A percentile compares a stretch with the other conserved stretches of the same genome.
These are phyloP conservation scores for Grapholita molesta DNA, from an alignment of 1,140 invertebrate species.

Conservation along the genomic window DNA sequence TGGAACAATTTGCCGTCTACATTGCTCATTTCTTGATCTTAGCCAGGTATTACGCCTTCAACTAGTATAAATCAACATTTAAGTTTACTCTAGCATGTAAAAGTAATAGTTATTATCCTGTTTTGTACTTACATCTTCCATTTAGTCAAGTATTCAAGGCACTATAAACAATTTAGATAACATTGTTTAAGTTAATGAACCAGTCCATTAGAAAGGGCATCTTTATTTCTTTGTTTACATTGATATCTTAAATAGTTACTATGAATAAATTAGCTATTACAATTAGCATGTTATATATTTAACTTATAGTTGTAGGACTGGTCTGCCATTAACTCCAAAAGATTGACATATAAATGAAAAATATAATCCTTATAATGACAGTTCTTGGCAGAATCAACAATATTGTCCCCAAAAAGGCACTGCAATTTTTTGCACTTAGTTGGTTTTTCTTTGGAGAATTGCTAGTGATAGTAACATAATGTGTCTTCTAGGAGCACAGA, in stretches of 20 bases:
- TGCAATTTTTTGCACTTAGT: no score
- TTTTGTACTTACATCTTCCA: background rate
- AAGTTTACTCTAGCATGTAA: slow-evolving; percentile 6
- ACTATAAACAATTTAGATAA: background rate
- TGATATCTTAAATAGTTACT: background rate
- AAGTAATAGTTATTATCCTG: background rate
- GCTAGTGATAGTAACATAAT: no score
- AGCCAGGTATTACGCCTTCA: slow-evolving; percentile 1
- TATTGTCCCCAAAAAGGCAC: no score
- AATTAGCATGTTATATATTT: no score
- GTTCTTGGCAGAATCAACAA: no score
- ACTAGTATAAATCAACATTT: slow-evolving; percentile 6
- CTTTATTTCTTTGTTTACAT: background rate
- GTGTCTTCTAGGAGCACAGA: no score
- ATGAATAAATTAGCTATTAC: background rate
- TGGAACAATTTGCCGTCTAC: background rate
- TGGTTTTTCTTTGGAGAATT: no score
- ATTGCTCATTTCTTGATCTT: background rate
- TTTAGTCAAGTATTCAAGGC: background rate
- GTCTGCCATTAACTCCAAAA: no score
- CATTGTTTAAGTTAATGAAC: background rate
- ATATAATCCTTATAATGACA: no score
- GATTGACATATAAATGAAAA: no score
- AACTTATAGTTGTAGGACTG: no score
- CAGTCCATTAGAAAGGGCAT: background rate